Base-by-base conservation (phyloP, 2,113 vertebrate genomes). In the Choloepus hoffmanni region DNA sequence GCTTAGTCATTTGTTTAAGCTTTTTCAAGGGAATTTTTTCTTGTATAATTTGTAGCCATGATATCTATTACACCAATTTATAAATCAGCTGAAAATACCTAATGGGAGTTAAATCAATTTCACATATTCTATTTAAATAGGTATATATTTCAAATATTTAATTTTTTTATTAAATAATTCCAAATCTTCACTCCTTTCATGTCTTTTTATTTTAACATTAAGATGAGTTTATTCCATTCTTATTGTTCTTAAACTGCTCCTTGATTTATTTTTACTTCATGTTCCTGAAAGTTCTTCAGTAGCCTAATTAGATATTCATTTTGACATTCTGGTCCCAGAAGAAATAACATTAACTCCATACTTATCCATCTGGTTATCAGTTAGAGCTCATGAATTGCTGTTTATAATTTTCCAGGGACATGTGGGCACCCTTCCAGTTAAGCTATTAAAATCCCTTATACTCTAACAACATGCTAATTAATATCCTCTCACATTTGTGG, bases 331-430 rank as follows among this genome's bases (percentile, higher is more conserved):
- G 85, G 84, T 97, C 98, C 95, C 98, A 97, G 96, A 98, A 98
- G 98, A 98, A 98, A 98, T 97, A 98, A 97, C 95, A 98, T 97
- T 98, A 98, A 85, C 96, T 98, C 96, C 96, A 97, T 98, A 98
- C 86, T 98, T 98, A 98, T 97, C 98, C 98, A 98, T 98, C 98
- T 98, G 98, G 90, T 98, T 98, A 98, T 98, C 96, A 98, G 88
- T 98, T 98, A 97, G 94, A 98, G 96, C 90, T 97, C 24, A 43
- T 95, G 96, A 98, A 98, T 98, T 97, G 97, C 97, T 95, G 85
- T 93, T 98, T 97, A 96, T 97, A 97, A 98, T 98, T 98, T 98
- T 98, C 96, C 96, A 97, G 96, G 92, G 97, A 98, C 89, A 96
- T 94, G 97, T 96, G 94, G 98, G 97, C 16, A 0, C 97, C 95